Base-by-base conservation (phyloP, 2,888 invertebrate genomes). In the Nemoura dubitans region DNA sequence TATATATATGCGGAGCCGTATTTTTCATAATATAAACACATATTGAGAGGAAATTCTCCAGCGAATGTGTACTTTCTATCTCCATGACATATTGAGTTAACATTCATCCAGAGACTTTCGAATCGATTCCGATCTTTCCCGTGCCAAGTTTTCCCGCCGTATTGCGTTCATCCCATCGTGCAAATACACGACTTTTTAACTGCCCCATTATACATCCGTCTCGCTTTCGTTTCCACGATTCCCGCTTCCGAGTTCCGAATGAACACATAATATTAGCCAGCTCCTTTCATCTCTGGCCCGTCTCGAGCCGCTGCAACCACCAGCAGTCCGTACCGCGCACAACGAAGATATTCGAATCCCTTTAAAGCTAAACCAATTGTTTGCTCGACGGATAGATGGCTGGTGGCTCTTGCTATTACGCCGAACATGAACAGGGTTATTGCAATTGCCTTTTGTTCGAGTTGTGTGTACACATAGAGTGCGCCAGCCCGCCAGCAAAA, bases 351-450 rank as follows among this genome's bases (percentile, higher is more conserved):
- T 28, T 43, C 36, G 87, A 87, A 87, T 87, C 86, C 87, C 86
- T 83, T 87, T 86, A 86, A 30, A 87, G 87, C 83, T 86, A 87
- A 87, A 87, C 84, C 87, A 87, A 87, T 87, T 87, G 87, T 86
- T 87, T 87, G 86, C 85, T 59, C 28, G 59, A 28, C 21, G 81
- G 84, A 43, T 83, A 6, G 84, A 43, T 83, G 25, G 83, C 43
- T 83, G 59, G 6, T 16, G 78, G 10, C 0, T 26, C 25, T 14
- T 30, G 84, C 59, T 76, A 83, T 83, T 83, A 83, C 25, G 26
- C 26, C 27, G 84, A 28, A 76, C 84, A 76, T 26, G 76, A 21
- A 59, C 76, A 21, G 27, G 84, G 84, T 84, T 84, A 84, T 84
- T 84, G 84, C 84, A 76, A 43, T 27, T 81, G 29, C 16, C 83